Conservation (phyloP, 2,797 vertebrate genomes). For the Xiphophorus birchmanni region DNA sequence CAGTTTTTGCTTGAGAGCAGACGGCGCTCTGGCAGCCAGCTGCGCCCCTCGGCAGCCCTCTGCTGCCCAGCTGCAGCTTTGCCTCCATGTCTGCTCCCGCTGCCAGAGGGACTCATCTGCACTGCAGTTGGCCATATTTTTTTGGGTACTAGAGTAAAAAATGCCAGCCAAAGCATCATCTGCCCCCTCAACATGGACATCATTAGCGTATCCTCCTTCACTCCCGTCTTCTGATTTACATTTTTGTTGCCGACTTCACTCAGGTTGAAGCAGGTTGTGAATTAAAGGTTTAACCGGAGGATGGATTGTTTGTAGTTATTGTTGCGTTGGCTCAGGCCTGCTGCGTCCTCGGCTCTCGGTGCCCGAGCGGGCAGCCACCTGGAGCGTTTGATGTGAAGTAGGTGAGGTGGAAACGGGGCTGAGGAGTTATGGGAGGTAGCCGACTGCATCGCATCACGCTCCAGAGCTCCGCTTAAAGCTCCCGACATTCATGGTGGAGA, state of each 20-base stretch:
- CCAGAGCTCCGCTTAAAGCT: background rate
- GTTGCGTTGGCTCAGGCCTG: slow-evolving; percentile 32
- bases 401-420: slow-evolving; percentile 68
- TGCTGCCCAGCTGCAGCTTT: slow-evolving; percentile 73
- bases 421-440: slow-evolving; percentile 57
- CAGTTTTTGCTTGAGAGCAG: slow-evolving; percentile 31
- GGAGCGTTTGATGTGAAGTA: slow-evolving; percentile 65
- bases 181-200: slow-evolving; percentile 55
- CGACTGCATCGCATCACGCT: slow-evolving; percentile 62
- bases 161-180: slow-evolving; percentile 68
- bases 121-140: slow-evolving; percentile 66
- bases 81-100: slow-evolving; percentile 25
- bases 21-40: slow-evolving; percentile 75
- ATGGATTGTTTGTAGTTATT: slow-evolving; percentile 28
- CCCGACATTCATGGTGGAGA: background rate
- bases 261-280: slow-evolving; percentile 31
- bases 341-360: slow-evolving; percentile 33
- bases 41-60: slow-evolving; percentile 76
- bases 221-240: slow-evolving; percentile 34
- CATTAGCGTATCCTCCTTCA: slow-evolving; percentile 54
- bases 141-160: slow-evolving; percentile 63
- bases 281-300: slow-evolving; percentile 10
- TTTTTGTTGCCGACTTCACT: slow-evolving; percentile 1
- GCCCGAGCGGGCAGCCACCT: slow-evolving; percentile 71
- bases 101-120: slow-evolving; percentile 80